Percentiles rank a stretch among this genome's conserved stretches.
phyloP scores from a whole-genome alignment of 30 jellyfish, hydroid and myxozoan species.

The Aurelia coerulea region DNA sequence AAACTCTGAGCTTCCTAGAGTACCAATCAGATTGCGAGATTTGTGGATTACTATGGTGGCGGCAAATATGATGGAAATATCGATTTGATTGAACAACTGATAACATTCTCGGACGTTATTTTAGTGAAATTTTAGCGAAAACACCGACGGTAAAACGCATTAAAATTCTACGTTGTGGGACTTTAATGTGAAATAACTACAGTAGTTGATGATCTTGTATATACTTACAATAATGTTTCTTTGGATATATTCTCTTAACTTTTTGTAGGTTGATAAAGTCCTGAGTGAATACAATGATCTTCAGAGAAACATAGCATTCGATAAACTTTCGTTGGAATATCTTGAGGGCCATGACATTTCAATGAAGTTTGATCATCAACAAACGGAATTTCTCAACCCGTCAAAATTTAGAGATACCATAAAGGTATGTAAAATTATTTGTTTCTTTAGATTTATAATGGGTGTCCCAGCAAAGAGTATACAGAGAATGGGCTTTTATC shows the following conservation, averaged over 20 bases:
- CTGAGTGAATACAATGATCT: constrained; percentile 52
- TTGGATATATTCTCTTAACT: not conserved
- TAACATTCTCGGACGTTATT: too few relatives aligned
- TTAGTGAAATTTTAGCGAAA: too few relatives aligned
- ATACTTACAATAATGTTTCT: not conserved
- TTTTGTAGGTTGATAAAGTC: constrained; percentile 33
- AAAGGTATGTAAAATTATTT: not conserved
- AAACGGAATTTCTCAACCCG: not conserved
- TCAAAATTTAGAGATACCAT: constrained; percentile 32
- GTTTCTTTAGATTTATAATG: not conserved
- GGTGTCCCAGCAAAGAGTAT: too few relatives aligned
- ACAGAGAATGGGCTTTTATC: too few relatives aligned
- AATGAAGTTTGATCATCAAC: constrained; percentile 54
- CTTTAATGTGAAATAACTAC: not conserved
- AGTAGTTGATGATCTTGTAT: too few relatives aligned
- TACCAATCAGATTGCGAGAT: too few relatives aligned
- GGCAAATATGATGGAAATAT: too few relatives aligned
- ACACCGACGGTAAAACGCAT: too few relatives aligned
- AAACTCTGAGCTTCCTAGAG: too few relatives aligned
- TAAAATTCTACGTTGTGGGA: too few relatives aligned
- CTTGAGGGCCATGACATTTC: constrained; percentile 37
- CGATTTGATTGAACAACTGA: too few relatives aligned
- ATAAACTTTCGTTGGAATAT: constrained; percentile 26
- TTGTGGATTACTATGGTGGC: too few relatives aligned
- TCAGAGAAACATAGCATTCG: constrained; percentile 29